Conservation (phyloP, 2,113 vertebrate genomes). For the Stictonetta naevosa region DNA sequence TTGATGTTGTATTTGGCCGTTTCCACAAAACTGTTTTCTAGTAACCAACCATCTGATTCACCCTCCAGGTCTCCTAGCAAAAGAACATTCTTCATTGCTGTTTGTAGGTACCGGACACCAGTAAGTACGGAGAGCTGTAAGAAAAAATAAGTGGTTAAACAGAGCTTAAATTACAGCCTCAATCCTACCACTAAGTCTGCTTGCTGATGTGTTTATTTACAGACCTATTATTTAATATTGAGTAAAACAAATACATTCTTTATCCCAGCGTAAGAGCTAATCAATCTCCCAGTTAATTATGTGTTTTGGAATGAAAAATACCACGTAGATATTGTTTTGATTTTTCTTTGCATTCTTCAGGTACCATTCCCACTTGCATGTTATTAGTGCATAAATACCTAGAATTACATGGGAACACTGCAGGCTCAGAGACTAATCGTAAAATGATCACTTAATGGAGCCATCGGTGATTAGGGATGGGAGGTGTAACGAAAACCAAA, state of each 20-base stretch:
- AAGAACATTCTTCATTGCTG: conserved; percentile 86
- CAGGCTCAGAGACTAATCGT: neutral
- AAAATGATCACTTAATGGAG: neutral
- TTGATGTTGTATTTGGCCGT: conserved; percentile 85
- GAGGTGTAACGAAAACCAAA: neutral
- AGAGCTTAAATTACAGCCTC: neutral
- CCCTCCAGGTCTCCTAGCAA: conserved; percentile 81
- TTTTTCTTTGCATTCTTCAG: neutral
- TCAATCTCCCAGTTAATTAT: neutral
- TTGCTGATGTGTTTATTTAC: neutral
- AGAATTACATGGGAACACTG: neutral
- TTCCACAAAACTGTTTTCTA: conserved; percentile 87
- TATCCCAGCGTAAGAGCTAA: neutral
- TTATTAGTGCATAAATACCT: neutral
- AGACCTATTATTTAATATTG: neutral
- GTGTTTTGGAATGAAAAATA: neutral
- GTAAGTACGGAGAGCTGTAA: conserved; percentile 84
- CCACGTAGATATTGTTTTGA: neutral
- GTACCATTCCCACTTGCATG: neutral
- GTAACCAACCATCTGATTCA: conserved; percentile 87
- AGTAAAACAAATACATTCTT: neutral
- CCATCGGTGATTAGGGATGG: neutral
- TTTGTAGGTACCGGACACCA: conserved; percentile 90
- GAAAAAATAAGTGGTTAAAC: neutral
- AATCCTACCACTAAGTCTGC: neutral